Evolutionary conservation across 2,888 invertebrate species (phyloP).

Genomic region (Tethea ocularis): DNA sequence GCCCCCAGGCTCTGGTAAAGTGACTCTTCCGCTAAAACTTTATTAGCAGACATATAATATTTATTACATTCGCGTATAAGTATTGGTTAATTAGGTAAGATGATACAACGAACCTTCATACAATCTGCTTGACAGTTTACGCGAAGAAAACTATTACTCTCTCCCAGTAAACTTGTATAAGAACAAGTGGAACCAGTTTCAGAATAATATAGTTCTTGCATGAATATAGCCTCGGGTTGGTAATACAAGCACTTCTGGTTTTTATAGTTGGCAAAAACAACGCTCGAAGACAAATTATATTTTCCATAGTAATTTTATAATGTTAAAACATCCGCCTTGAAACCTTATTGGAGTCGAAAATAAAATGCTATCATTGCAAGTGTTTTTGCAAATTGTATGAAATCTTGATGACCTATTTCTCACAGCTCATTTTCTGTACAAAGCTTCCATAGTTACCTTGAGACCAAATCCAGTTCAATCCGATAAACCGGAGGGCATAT

Average conservation of each 20-base stretch:
- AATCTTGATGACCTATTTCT: not conserved
- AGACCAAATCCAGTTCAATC: not conserved
- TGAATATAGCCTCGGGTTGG: not conserved
- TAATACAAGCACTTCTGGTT: not conserved
- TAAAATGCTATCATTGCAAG: not conserved
- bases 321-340: not conserved
- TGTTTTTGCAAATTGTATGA: not conserved
- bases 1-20: not conserved
- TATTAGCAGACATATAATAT: not conserved
- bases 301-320: not conserved
- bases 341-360: not conserved
- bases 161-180: constrained; percentile 18
- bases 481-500: not conserved
- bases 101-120: constrained; percentile 3
- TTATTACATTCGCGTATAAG: not conserved
- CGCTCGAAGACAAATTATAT: constrained; percentile 1
- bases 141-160: constrained; percentile 22
- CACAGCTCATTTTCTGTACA: not conserved
- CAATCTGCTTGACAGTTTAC: not conserved
- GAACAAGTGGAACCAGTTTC: constrained; percentile 29
- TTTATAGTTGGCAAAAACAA: constrained; percentile 3
- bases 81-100: not conserved
- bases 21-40: not conserved
- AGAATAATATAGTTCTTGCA: constrained; percentile 4
- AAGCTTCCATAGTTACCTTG: not conserved